These are phyloP conservation scores for Polypterus senegalus DNA, from an alignment of 2,113 vertebrate species.

Conservation along the genomic window DNA sequence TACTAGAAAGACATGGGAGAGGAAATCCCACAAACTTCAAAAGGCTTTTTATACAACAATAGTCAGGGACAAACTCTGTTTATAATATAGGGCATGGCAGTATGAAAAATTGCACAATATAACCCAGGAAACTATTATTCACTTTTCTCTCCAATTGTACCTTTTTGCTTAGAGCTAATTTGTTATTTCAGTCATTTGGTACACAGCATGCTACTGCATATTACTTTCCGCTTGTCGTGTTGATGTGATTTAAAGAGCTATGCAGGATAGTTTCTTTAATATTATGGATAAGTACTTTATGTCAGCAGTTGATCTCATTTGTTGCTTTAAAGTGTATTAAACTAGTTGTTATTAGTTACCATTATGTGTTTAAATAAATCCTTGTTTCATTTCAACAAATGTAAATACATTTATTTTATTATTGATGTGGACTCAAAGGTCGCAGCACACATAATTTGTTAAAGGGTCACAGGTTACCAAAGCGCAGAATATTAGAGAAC, in stretches of 20 bases:
- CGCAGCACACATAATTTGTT: too few relatives aligned
- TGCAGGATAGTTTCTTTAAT: too few relatives aligned
- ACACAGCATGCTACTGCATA: conserved; percentile 16
- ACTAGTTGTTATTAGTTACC: too few relatives aligned
- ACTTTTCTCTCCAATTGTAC: conserved; percentile 9
- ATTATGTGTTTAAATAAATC: too few relatives aligned
- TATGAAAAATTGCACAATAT: conserved; percentile 21
- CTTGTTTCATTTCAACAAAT: too few relatives aligned
- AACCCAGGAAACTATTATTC: conserved; percentile 30
- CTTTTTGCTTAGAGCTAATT: conserved; percentile 19
- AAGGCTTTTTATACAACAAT: conserved; percentile 38
- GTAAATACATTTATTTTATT: too few relatives aligned
- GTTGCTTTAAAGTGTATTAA: too few relatives aligned
- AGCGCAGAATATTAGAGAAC: too few relatives aligned
- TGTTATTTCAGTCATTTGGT: conserved; percentile 31
- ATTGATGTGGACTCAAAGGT: too few relatives aligned
- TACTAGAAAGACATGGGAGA: conserved; percentile 30
- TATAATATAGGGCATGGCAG: conserved; percentile 22
- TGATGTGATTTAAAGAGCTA: conserved; percentile 14
- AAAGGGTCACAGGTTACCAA: too few relatives aligned
- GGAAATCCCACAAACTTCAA: conserved; percentile 57
- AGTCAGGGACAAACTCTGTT: conserved; percentile 29
- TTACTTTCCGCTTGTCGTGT: conserved; percentile 20
- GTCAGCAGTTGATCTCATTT: too few relatives aligned
- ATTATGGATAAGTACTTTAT: too few relatives aligned